Evolutionary conservation across 2,113 vertebrate species (phyloP), one percentile per base, ranked within the genome.

Genomic region (Onychorhynchus coronatus): DNA sequence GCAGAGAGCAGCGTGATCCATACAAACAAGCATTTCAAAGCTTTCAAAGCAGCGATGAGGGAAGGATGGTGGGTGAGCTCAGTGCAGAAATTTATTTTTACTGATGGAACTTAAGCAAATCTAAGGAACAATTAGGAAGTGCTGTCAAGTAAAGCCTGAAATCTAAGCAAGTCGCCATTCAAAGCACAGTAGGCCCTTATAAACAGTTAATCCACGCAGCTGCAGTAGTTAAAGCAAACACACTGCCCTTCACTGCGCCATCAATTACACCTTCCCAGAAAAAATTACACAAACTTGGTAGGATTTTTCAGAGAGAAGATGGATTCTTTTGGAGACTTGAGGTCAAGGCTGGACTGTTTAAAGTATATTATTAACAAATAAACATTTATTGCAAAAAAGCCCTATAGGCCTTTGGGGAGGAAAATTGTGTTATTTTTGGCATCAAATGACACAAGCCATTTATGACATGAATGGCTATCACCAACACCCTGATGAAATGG

Each of bases 331-430:
- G 94, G 96, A 98, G 98, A 95, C 97, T 97, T 95, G 97, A 98
- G 98, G 98, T 98, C 98, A 98, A 97, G 97, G 87, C 96, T 97
- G 96, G 97, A 97, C 97, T 98, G 97, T 98, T 98, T 97, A 98
- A 98, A 98, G 97, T 97, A 95, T 98, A 98, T 97, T 98, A 98
- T 98, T 98, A 98, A 98, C 98, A 98, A 98, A 98, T 98, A 98
- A 98, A 98, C 98, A 98, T 98, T 98, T 98, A 98, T 97, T 96
- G 95, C 95, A 96, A 97, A 96, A 96, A 98, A 97, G 97, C 96
- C 95, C 96, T 97, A 98, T 97, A 97, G 97, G 98, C 97, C 98
- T 98, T 97, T 86, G 59, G 98, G 98, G 98, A 98, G 95, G 97
- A 96, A 96, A 96, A 97, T 89, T 63, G 70, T 98, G 98, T 98